A percentile compares a stretch with the other conserved stretches of the same genome.
Evolutionary conservation across 1,140 invertebrate species (phyloP).

Genomic region (Ips typographus): DNA sequence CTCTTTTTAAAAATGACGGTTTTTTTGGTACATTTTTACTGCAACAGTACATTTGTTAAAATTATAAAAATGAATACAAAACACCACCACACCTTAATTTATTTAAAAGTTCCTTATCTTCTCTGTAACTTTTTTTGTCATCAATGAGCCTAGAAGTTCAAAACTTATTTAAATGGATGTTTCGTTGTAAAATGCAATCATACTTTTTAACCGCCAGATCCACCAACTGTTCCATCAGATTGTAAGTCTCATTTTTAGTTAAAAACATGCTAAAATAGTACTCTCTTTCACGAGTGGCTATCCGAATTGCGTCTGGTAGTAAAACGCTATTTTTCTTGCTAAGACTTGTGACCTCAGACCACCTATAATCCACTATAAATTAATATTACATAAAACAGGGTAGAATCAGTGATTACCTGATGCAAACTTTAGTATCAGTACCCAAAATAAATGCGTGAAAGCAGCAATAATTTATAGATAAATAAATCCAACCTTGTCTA

Average conservation of each 20-base stretch:
- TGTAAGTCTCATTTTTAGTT: constrained; percentile 85
- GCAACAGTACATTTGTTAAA: constrained; percentile 30
- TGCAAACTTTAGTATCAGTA: constrained; percentile 82
- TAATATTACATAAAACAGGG: neutral
- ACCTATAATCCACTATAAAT: constrained; percentile 52
- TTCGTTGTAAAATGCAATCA: constrained; percentile 18
- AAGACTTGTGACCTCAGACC: constrained; percentile 77
- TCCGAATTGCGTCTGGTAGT: constrained; percentile 84
- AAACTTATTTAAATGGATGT: constrained; percentile 1
- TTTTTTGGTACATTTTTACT: constrained; percentile 85
- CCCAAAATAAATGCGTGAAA: constrained; percentile 96
- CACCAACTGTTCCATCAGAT: constrained; percentile 90
- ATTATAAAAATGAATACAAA: constrained; percentile 5
- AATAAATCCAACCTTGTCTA: constrained; percentile 92
- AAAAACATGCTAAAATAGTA: constrained; percentile 90
- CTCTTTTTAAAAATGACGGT: constrained; percentile 85
- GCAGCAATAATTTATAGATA: constrained; percentile 93
- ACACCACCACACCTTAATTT: constrained; percentile 67
- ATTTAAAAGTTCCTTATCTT: constrained; percentile 77
- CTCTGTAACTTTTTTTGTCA: constrained; percentile 80
- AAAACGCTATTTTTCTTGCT: constrained; percentile 75
- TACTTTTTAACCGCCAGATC: constrained; percentile 95
- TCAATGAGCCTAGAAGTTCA: constrained; percentile 70
- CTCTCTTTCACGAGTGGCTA: constrained; percentile 79
- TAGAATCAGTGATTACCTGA: constrained; percentile 50